phyloP scores from a whole-genome alignment of 2,888 invertebrate species.

The Tanypteryx hageni region DNA sequence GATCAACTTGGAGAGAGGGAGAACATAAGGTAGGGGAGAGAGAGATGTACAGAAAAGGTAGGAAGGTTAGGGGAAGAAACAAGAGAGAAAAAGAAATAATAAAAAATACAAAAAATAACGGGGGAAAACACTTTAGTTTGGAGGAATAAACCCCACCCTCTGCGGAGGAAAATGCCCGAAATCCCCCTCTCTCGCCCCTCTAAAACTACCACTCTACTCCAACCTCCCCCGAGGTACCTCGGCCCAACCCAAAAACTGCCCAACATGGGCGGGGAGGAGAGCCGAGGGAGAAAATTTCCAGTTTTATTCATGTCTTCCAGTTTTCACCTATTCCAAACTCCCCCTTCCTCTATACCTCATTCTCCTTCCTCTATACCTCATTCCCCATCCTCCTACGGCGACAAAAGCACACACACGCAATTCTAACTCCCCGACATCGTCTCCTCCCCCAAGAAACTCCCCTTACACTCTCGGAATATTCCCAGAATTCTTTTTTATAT shows the following conservation, averaged over 20 bases:
- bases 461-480: too few species aligned
- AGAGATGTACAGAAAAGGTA: not conserved
- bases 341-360: too few species aligned
- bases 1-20: not conserved
- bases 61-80: too few species aligned
- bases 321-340: not conserved
- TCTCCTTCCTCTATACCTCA: too few species aligned
- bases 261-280: not conserved
- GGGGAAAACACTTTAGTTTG: not conserved
- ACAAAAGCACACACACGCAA: too few species aligned
- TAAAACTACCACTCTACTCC: not conserved
- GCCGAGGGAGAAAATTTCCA: not conserved
- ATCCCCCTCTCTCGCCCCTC: too few species aligned
- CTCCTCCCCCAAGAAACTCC: too few species aligned
- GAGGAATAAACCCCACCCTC: not conserved
- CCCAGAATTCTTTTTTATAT: too few species aligned
- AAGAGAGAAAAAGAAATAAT: too few species aligned
- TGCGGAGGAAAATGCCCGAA: not conserved
- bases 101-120: too few species aligned
- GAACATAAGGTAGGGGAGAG: not conserved
- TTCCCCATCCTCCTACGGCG: too few species aligned
- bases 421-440: too few species aligned
- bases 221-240: not conserved
- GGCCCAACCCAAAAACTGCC: not conserved
- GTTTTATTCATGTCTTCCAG: conserved; percentile 23